Evolutionary conservation across 2,888 invertebrate genomes (phyloP), one percentile per base, ranked within the genome.

Genomic region (Lepidocyrtoides sp.): DNA sequence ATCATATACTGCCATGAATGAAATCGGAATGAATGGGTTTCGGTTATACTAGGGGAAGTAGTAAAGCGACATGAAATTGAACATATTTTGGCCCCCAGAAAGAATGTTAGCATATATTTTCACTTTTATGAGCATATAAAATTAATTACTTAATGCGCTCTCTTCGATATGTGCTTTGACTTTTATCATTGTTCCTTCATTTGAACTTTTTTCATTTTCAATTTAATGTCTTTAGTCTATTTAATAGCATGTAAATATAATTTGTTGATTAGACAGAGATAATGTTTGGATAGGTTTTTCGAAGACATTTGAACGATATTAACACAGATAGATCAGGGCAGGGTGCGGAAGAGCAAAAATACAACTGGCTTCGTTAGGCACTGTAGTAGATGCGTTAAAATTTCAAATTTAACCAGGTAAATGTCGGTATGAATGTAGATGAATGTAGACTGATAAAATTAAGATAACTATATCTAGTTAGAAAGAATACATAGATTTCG

Each of bases 1-100:
- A 36, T 5, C 41, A 12, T 75, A 4, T 26, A 87, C 79, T 79
- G 87, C 66, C 63, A 87, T 51, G 79, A 48, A 79, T 79, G 79
- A 51, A 51, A 32, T 54, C 3, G 0, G 85, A 87, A 87, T 66
- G 87, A 66, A 36, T 77, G 66, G 36, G 51, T 26, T 23, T 12
- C n/a, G 26, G 48, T 26, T 48, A 29, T 10, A 23, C 48, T 44
- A n/a, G n/a, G n/a, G n/a, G n/a, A n/a, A n/a, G n/a, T 36, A 51
- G 20, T 5, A 51, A 20, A 72, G 41, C n/a, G 41, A 4, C 32
- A 44, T 23, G 36, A 44, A 54, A n/a, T 7, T 54, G 17, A 36
- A 72, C 20, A 69, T 54, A 20, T 23, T 2, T 81, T 60, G 17
- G 26, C 26, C 48, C 12, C 7, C 26, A 75, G 75, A 26, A 69